Conservation (phyloP, 2,888 invertebrate species). For the Orthosia incerta region DNA sequence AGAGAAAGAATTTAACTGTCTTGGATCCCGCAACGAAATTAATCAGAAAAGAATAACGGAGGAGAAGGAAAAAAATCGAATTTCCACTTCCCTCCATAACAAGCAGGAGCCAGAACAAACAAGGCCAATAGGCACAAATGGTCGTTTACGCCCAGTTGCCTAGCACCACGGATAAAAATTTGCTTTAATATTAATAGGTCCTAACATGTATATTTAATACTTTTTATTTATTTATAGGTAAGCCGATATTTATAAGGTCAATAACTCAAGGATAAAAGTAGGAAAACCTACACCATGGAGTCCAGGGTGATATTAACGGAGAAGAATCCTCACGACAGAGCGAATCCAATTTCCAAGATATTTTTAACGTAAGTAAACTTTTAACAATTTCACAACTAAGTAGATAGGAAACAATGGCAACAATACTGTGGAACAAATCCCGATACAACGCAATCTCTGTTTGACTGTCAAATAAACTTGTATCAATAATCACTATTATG, state of each 20-base stretch:
- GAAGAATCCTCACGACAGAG: slow-evolving; percentile 91
- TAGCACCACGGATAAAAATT: no score
- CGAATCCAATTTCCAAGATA: slow-evolving; percentile 91
- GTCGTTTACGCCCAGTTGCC: no score
- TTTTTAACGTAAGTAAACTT: slow-evolving; percentile 91
- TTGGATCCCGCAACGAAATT: no score
- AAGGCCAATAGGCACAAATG: no score
- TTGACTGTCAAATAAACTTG: slow-evolving; percentile 12
- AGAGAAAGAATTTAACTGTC: no score
- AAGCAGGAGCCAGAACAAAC: no score
- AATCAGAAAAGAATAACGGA: no score
- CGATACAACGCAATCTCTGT: not conserved
- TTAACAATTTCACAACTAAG: not conserved
- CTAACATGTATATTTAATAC: not conserved
- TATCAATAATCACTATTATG: not conserved
- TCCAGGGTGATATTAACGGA: slow-evolving; percentile 91
- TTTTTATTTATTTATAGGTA: slow-evolving; percentile 9
- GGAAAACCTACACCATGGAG: slow-evolving; percentile 87
- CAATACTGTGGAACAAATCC: not conserved
- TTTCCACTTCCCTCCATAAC: no score
- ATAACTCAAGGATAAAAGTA: not conserved
- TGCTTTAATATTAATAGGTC: no score
- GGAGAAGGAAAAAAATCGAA: no score
- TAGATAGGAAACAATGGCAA: not conserved
- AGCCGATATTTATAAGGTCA: not conserved